Conservation (phyloP, 2,797 vertebrate genomes). For the Xiphophorus birchmanni region DNA sequence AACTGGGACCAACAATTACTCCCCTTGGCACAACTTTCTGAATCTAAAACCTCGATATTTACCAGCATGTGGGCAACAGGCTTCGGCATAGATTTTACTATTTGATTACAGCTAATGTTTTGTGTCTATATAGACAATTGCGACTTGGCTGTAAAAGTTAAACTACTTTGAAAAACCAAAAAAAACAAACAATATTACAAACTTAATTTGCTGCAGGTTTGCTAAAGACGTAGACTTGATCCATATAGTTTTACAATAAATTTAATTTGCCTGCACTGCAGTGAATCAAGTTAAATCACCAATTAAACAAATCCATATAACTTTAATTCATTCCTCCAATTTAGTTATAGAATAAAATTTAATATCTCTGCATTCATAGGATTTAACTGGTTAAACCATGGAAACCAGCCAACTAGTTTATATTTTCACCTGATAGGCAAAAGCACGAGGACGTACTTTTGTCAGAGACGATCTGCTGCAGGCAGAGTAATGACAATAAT, state of each 20-base stretch:
- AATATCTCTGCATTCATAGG: not conserved
- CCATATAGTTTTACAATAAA: not conserved
- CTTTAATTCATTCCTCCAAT: not conserved
- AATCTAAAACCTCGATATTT: constrained; percentile 13
- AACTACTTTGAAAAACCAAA: not conserved
- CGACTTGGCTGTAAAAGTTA: not conserved
- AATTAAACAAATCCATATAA: not conserved
- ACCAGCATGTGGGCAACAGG: constrained; percentile 4
- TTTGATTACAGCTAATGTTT: constrained; percentile 9
- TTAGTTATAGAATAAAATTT: not conserved
- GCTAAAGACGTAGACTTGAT: not conserved
- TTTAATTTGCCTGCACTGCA: not conserved
- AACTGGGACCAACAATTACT: constrained; percentile 15
- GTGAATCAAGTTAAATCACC: not conserved
- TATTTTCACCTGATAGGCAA: not conserved
- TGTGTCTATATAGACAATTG: not conserved
- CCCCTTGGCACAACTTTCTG: not conserved
- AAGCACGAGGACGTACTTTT: no score
- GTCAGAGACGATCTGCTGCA: no score
- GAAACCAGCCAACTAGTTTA: not conserved
- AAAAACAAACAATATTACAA: not conserved
- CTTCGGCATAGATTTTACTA: not conserved
- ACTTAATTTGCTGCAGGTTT: not conserved
- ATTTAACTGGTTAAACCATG: not conserved
- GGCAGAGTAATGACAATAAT: no score